These are phyloP conservation scores for Manis crassicaudata DNA, from an alignment of 2,797 vertebrate genomes.

Conservation along the genomic window DNA sequence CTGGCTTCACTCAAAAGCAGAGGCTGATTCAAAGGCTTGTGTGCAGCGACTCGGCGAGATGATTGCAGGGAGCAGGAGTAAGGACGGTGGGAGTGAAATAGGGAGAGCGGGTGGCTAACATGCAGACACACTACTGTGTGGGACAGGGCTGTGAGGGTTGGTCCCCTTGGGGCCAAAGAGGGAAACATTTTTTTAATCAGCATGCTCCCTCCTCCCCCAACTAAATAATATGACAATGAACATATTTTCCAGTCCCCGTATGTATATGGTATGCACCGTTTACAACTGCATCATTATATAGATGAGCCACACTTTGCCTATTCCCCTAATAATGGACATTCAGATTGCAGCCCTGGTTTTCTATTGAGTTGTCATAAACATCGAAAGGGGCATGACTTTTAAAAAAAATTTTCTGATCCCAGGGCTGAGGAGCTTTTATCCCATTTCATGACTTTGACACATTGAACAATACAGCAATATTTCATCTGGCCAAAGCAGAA, in stretches of 20 bases:
- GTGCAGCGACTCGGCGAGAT: not conserved
- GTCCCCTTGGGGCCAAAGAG: not conserved
- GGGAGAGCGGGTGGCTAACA: not conserved
- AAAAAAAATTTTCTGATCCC: not conserved
- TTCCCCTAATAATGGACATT: not conserved
- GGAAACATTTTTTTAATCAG: not conserved
- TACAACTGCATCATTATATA: not conserved
- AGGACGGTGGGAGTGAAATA: not conserved
- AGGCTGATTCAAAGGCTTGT: not conserved
- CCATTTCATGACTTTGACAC: not conserved
- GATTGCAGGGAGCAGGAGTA: not conserved
- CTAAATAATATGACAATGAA: not conserved
- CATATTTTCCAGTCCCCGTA: not conserved
- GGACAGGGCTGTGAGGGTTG: not conserved
- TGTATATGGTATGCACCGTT: not conserved
- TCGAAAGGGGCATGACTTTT: not conserved
- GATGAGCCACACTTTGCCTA: not conserved
- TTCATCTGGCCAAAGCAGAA: constrained; percentile 52
- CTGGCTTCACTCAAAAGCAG: not conserved
- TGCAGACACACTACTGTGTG: not conserved
- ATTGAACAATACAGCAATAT: constrained; percentile 28
- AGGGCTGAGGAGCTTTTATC: not conserved
- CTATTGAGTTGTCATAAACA: not conserved
- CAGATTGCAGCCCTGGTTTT: not conserved
- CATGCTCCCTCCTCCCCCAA: too few species aligned